Evolutionary conservation across 2,797 vertebrate species (phyloP), one percentile per base, ranked within the genome.

Genomic region (Galagoides demidoff): DNA sequence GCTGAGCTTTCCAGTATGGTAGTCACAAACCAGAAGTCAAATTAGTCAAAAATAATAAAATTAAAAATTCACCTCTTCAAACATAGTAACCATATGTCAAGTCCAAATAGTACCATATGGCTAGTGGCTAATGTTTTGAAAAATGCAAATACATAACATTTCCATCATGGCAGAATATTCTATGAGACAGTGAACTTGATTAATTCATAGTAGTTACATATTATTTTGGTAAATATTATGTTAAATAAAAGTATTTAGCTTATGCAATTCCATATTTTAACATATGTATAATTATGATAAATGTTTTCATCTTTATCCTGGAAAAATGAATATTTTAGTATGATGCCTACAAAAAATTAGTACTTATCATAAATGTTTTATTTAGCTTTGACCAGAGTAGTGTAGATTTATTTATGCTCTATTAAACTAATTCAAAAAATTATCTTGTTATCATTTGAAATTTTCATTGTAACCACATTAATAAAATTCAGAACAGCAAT

Each of bases 31-130:
- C 70, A 74, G 0, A 66, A 82, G n/a, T 90, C 10, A 83, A 82
- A 78, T 76, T 83, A 83, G 43, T 84, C 10, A 81, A 91, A 90
- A 68, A 92, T 22, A 91, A 82, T 76, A 66, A 82, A 93, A 73
- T 73, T 49, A 8, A 86, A 39, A 87, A 79, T 89, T 87, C 25
- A 70, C 2, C 34, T 92, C 14, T 70, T 95, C 37, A 92, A 93
- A 17, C 45, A 61, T 2, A 74, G n/a, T 43, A 85, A 61, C 17
- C 83, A 55, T 74, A 76, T 71, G 90, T n/a, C 29, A 83, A 29
- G 37, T 70, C 6, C 43, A 74, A 45, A 31, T 52, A n/a, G 23
- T 49, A 70, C 52, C 66, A 87, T 59, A 45, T 10, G 59, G 57
- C 59, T 74, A 9, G 34, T 16, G 39, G 31, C 45, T 76, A 68